Evolutionary conservation across 2,113 vertebrate species (phyloP).

Genomic region (Cyprinus carpio): DNA sequence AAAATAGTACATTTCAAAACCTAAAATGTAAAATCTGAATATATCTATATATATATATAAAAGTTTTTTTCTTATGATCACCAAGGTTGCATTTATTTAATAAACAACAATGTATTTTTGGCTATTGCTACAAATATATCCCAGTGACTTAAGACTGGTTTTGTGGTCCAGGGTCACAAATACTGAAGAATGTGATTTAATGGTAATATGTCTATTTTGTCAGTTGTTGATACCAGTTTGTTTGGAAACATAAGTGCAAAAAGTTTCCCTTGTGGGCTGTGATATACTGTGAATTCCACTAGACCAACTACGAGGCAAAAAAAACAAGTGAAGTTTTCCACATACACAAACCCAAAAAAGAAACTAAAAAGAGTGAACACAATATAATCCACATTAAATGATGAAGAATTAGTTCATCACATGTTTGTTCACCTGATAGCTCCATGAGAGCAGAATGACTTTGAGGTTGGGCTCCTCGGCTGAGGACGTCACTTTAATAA

Average conservation of each 20-base stretch:
- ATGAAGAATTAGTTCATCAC: neutral
- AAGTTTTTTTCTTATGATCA: neutral
- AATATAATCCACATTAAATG: neutral
- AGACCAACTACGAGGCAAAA: neutral
- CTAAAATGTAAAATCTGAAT: too few species aligned
- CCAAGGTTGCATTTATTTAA: neutral
- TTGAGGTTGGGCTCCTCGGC: slow-evolving; percentile 88
- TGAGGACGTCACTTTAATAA: slow-evolving; percentile 90
- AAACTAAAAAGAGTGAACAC: neutral
- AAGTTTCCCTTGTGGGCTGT: neutral
- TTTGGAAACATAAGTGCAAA: slow-evolving; percentile 10
- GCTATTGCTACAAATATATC: too few species aligned
- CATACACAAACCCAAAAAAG: neutral
- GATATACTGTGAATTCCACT: slow-evolving; percentile 2
- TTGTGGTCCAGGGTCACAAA: too few species aligned
- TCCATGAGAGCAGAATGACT: slow-evolving; percentile 95
- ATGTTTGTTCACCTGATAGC: slow-evolving; percentile 84
- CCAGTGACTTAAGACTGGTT: too few species aligned
- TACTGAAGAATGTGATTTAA: neutral
- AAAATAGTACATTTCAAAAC: neutral
- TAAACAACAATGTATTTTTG: neutral
- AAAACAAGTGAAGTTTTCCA: neutral
- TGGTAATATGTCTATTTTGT: neutral
- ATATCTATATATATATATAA: too few species aligned
- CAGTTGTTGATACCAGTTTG: neutral